These are phyloP conservation scores for Nymphalis c-album DNA, from an alignment of 2,888 invertebrate species.

Conservation along the genomic window DNA sequence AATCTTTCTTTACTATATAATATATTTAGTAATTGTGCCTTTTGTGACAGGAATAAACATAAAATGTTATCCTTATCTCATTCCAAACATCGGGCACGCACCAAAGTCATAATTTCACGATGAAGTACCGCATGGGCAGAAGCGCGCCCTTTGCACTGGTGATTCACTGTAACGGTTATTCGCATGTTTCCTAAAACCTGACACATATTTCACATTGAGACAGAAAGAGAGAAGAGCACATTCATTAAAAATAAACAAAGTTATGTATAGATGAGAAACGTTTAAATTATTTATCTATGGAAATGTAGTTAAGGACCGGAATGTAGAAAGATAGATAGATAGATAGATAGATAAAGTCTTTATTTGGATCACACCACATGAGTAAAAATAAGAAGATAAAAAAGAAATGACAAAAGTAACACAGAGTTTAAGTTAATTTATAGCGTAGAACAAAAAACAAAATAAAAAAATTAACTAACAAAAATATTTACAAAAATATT, in stretches of 20 bases:
- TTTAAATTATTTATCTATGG: neutral
- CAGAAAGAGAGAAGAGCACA: neutral
- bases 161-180: slow-evolving; percentile 63
- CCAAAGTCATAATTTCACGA: slow-evolving; percentile 74
- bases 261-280: neutral
- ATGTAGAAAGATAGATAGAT: neutral
- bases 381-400: too few species aligned
- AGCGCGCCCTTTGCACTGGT: slow-evolving; percentile 66
- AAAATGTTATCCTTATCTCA: slow-evolving; percentile 73
- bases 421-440: too few species aligned
- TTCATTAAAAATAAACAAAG: neutral
- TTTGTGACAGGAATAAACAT: slow-evolving; percentile 64
- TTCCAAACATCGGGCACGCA: slow-evolving; percentile 74
- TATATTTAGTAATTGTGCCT: slow-evolving; percentile 59
- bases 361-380: too few species aligned
- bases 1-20: slow-evolving; percentile 18
- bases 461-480: too few species aligned
- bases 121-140: slow-evolving; percentile 69
- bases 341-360: too few species aligned
- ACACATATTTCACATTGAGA: slow-evolving; percentile 24
- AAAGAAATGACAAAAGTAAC: too few species aligned
- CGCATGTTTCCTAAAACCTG: slow-evolving; percentile 25
- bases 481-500: too few species aligned
- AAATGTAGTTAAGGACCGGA: neutral
- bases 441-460: too few species aligned